Base-by-base conservation (phyloP, 2,888 invertebrate genomes). In the Thysanoteuthis rhombus region DNA sequence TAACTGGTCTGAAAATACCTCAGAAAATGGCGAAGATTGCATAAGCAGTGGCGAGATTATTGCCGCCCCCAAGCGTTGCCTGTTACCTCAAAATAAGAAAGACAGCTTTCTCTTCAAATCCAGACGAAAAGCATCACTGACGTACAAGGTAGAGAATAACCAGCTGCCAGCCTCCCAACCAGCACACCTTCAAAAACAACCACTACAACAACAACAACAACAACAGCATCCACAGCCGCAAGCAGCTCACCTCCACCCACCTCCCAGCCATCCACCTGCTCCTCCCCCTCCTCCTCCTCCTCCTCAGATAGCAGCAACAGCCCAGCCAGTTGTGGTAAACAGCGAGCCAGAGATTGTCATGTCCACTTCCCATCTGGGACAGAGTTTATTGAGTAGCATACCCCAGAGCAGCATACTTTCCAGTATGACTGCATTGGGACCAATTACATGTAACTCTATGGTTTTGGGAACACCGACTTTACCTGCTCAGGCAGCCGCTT, bases 51-150 rank as follows among this genome's bases (percentile, higher is more conserved):
- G 94, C 25, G 96, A 96, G 94, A 96, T 96, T 93, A 95, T 94
- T 92, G 94, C 95, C 16, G 96, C 96, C 28, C 96, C 96, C 10
- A 95, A 95, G 92, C 94, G 95, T 90, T 95, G 95, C 38, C 94
- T 96, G 38, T 94, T 96, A 93, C 95, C 95, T 32, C 94, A 95
- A 42, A 92, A 92, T 40, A 93, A 94, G 92, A 94, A 93, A 36
- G 95, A 95, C n/a, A 92, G 93, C 28, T 90, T 92, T 22, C 93
- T 89, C 12, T 38, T 93, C 28, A 94, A 95, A 93, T 95, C 95
- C 28, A 94, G 95, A 42, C 94, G 96, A 32, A 96, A 95, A 94
- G 94, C 95, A 36, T 94, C 95, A 45, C 94, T 94, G 89, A 95
- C 95, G 45, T 95, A 94, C 94, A 92, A 52, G n/a, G 90, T 90